Evolutionary conservation across 2,888 invertebrate genomes (phyloP).

Genomic region (Diloba caeruleocephala): DNA sequence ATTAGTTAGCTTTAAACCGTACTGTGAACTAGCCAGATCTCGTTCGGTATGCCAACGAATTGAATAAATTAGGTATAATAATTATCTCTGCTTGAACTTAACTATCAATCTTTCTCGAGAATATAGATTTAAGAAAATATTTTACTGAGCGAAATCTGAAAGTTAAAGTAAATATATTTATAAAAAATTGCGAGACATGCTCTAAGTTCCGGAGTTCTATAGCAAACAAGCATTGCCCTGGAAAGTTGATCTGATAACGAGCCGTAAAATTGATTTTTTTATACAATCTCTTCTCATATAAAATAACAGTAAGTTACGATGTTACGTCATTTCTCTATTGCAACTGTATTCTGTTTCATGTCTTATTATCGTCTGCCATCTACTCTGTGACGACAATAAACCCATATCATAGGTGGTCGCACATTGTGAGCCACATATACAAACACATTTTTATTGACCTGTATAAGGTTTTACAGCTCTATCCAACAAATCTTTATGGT

Average conservation of each 20-base stretch:
- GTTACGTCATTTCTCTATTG: slow-evolving; percentile 41
- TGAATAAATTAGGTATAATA: slow-evolving; percentile 79
- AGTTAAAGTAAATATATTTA: slow-evolving; percentile 35
- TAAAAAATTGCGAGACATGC: slow-evolving; percentile 18
- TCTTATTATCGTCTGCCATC: slow-evolving; percentile 58
- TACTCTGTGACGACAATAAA: slow-evolving; percentile 72
- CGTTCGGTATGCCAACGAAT: slow-evolving; percentile 73
- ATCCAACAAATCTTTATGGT: slow-evolving; percentile 73
- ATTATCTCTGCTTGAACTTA: slow-evolving; percentile 46
- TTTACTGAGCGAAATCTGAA: slow-evolving; percentile 34
- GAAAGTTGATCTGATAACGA: slow-evolving; percentile 36
- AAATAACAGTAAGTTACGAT: slow-evolving; percentile 28
- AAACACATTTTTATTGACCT: slow-evolving; percentile 80
- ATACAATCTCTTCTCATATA: slow-evolving; percentile 27
- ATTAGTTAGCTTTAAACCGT: slow-evolving; percentile 84
- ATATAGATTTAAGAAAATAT: slow-evolving; percentile 27
- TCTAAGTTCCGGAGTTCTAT: slow-evolving; percentile 5
- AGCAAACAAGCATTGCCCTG: slow-evolving; percentile 5
- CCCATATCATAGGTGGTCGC: slow-evolving; percentile 75
- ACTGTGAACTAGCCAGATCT: slow-evolving; percentile 71
- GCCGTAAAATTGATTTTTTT: slow-evolving; percentile 31
- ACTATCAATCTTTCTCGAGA: slow-evolving; percentile 49
- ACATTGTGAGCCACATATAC: slow-evolving; percentile 74
- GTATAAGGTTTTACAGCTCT: slow-evolving; percentile 78
- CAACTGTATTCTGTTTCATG: slow-evolving; percentile 64